Evolutionary conservation across 2,888 invertebrate genomes (phyloP).

Genomic region (Cryptus armator): DNA sequence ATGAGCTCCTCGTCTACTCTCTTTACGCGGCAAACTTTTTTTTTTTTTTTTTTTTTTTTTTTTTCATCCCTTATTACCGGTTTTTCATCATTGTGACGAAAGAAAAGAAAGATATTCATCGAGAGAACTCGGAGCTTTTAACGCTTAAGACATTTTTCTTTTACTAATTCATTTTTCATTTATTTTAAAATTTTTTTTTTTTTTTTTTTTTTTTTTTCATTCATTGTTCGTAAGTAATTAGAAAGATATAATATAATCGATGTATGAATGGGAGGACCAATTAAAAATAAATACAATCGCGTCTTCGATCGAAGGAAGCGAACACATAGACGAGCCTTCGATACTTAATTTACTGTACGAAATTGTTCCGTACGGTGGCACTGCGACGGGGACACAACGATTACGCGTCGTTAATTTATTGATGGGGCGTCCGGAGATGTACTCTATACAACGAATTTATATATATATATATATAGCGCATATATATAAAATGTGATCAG

Average conservation of each 20-base stretch:
- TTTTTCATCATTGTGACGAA: conserved; percentile 31
- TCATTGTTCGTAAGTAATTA: no score
- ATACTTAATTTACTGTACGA: conserved; percentile 54
- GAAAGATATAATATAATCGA: not conserved
- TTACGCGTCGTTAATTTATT: conserved; percentile 68
- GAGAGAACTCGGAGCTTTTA: conserved; percentile 7
- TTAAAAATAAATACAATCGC: not conserved
- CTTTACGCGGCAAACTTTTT: conserved; percentile 6
- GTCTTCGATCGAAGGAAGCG: conserved; percentile 38
- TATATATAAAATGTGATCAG: conserved; percentile 28
- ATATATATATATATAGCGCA: conserved; percentile 33
- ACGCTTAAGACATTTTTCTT: not conserved
- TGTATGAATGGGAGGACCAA: not conserved
- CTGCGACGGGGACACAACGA: conserved; percentile 32
- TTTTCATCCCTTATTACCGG: conserved; percentile 51
- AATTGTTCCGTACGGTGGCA: not conserved
- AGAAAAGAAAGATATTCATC: conserved; percentile 14
- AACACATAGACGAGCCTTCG: conserved; percentile 43
- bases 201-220: no score
- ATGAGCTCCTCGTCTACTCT: conserved; percentile 65
- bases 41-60: conserved; percentile 4
- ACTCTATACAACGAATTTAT: conserved; percentile 7
- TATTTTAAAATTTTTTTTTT: no score
- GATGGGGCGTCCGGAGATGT: conserved; percentile 13
- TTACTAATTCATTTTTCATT: not conserved